Evolutionary conservation across 2,113 vertebrate species (phyloP).

Genomic region (human (Homo sapiens)): GRCh38 chr11:66176501-66177000

Average conservation of each 20-base stretch:
- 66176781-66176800: background rate
- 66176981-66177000: background rate
- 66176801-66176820: background rate
- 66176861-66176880: background rate
- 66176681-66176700: too few relatives aligned
- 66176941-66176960: too few relatives aligned
- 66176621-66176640: too few relatives aligned
- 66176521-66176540: too few relatives aligned
- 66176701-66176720: too few relatives aligned
- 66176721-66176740: background rate
- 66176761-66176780: background rate
- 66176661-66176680: too few relatives aligned
- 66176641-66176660: too few relatives aligned
- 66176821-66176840: background rate
- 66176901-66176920: background rate
- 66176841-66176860: background rate
- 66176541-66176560: too few relatives aligned
- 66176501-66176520: too few relatives aligned
- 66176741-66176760: background rate
- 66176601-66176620: too few relatives aligned
- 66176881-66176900: background rate
- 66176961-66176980: background rate
- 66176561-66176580: rapidly evolving
- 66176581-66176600: too few relatives aligned
- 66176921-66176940: too few relatives aligned